These are phyloP conservation scores for Melanotaenia nigrans DNA, from an alignment of 2,797 vertebrate species.

Conservation along the genomic window DNA sequence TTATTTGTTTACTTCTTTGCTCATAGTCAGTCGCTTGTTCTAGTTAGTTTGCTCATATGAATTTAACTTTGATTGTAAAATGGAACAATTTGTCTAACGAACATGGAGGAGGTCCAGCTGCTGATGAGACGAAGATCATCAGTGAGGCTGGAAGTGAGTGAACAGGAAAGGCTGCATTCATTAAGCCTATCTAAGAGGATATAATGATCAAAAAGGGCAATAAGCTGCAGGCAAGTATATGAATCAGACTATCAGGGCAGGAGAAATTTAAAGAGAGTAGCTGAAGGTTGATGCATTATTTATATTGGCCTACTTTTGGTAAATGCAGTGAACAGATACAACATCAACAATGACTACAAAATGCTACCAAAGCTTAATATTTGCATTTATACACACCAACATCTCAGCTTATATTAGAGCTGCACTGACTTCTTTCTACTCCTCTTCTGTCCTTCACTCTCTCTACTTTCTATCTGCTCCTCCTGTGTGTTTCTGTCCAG, in stretches of 20 bases:
- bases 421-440: slow-evolving; percentile 2
- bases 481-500: slow-evolving; percentile 64
- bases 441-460: background rate
- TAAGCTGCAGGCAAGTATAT: background rate
- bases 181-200: background rate
- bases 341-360: background rate
- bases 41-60: background rate
- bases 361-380: background rate
- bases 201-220: background rate
- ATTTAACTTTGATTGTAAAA: background rate
- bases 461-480: background rate
- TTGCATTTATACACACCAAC: background rate
- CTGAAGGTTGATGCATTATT: background rate
- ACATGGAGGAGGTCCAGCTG: background rate
- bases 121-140: background rate
- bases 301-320: background rate
- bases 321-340: slow-evolving; percentile 1
- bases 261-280: background rate
- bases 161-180: slow-evolving; percentile 3
- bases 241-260: slow-evolving; percentile 1
- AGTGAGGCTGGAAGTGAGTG: background rate
- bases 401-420: background rate
- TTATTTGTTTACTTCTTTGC: background rate
- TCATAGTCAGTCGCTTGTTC: background rate
- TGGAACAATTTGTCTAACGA: background rate